A percentile compares a stretch with the other conserved stretches of the same genome.
Evolutionary conservation across 1,140 invertebrate species (phyloP).

Genomic region (Linepithema humile): DNA sequence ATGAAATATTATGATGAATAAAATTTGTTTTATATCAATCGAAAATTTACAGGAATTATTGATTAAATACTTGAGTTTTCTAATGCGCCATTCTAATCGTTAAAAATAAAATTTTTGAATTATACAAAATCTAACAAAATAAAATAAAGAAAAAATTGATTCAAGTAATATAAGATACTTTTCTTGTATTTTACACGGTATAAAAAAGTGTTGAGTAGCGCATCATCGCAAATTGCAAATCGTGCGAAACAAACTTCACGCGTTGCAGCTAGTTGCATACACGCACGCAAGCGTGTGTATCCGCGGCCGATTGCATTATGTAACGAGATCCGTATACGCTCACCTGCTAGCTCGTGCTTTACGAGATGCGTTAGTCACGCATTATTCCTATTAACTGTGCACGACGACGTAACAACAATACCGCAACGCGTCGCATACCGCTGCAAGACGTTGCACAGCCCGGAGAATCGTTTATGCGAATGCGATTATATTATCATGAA

Average conservation of each 20-base stretch:
- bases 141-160: background rate
- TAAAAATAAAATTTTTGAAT: background rate
- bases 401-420: slow-evolving; percentile 52
- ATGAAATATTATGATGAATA: background rate
- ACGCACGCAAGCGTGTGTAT: background rate
- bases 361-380: slow-evolving; percentile 64
- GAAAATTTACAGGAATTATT: background rate
- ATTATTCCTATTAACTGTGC: slow-evolving; percentile 70
- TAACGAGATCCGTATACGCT: slow-evolving; percentile 60
- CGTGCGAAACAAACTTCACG: slow-evolving; percentile 20
- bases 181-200: background rate
- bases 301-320: slow-evolving; percentile 61
- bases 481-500: slow-evolving; percentile 57
- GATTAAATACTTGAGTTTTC: background rate
- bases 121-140: background rate
- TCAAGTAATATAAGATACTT: background rate
- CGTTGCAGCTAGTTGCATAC: background rate
- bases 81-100: background rate
- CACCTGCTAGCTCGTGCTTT: slow-evolving; percentile 56
- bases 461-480: slow-evolving; percentile 56
- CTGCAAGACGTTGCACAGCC: background rate
- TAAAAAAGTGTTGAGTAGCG: background rate
- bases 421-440: slow-evolving; percentile 40
- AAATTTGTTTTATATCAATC: background rate
- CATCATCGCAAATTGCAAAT: background rate